Base-by-base conservation (phyloP, 2,797 vertebrate species). In the Dermochelys coriacea region DNA sequence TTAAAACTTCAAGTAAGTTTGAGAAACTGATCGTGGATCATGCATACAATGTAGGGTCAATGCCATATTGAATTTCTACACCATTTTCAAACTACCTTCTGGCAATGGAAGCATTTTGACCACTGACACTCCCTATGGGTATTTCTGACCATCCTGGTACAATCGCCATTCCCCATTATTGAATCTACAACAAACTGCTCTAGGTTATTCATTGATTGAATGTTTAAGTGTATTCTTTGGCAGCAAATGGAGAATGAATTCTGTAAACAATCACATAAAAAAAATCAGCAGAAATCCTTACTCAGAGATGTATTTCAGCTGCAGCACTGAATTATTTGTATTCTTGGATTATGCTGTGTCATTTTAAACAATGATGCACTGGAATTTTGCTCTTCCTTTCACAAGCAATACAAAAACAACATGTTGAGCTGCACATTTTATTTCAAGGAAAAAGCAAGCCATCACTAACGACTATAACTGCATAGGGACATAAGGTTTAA, bases 141-240 rank as follows among this genome's bases (percentile, higher is more conserved):
- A 99, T 99, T 99, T 98, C 99, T 99, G 98, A 99, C 99, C 98
- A 99, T 99, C 98, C 98, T 98, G 98, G 98, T 98, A 98, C 98
- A 98, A 98, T 96, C 98, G 97, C 97, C 97, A 94, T 98, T 98
- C 98, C 98, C 98, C 97, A 97, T 98, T 98, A 98, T 98, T 98
- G 98, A 98, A 98, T 98, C 98, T 98, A 98, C 98, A 98, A 98
- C 98, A 98, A 98, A 99, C 98, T 98, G 99, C 99, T 99, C 98
- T 99, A 98, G 99, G 99, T 99, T 99, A 99, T 99, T 99, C 99
- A 99, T 99, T 99, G 99, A 99, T 99, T 99, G 99, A 98, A 98
- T 99, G 99, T 99, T 99, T 99, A 99, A 99, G 99, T 99, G 98
- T 99, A 98, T 99, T 99, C 98, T 98, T 98, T 97, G 97, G 98